Conservation (phyloP, 2,113 vertebrate genomes). For the Sinocyclocheilus rhinocerous region DNA sequence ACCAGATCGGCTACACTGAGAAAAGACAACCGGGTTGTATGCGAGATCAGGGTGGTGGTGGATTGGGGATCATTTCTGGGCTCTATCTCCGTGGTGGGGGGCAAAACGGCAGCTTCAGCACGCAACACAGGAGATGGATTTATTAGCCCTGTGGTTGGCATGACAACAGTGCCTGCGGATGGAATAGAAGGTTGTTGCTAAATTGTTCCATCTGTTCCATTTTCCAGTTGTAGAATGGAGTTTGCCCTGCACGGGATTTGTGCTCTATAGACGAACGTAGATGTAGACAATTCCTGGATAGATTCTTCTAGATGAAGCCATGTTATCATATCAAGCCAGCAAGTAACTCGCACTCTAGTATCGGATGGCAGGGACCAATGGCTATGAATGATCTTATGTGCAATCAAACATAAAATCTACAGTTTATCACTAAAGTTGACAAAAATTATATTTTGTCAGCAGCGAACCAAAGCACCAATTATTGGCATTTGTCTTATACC, state of each 20-base stretch:
- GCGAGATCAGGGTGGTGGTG: not conserved
- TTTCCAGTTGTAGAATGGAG: slow-evolving; percentile 1
- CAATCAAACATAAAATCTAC: too few relatives aligned
- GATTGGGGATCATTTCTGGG: not conserved
- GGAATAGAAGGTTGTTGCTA: slow-evolving; percentile 50
- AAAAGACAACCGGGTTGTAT: not conserved
- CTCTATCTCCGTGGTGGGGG: not conserved
- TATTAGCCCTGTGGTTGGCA: slow-evolving; percentile 53
- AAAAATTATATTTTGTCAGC: too few relatives aligned
- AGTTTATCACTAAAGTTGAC: too few relatives aligned
- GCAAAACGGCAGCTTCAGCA: slow-evolving; percentile 49
- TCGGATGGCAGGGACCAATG: not conserved
- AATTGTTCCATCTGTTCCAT: slow-evolving; percentile 53
- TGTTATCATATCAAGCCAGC: not conserved
- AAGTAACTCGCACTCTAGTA: not conserved
- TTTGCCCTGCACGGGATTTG: not conserved
- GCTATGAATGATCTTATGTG: too few relatives aligned
- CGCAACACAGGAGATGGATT: slow-evolving; percentile 38
- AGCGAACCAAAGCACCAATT: too few relatives aligned
- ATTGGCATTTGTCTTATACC: too few relatives aligned
- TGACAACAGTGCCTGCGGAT: slow-evolving; percentile 55
- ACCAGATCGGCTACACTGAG: not conserved
- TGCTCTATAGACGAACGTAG: not conserved
- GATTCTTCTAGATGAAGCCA: not conserved
- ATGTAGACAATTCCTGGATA: slow-evolving; percentile 1